Evolutionary conservation across 2,113 vertebrate genomes (phyloP), one percentile per base, ranked within the genome.

Genomic region (Dissostichus mawsoni): DNA sequence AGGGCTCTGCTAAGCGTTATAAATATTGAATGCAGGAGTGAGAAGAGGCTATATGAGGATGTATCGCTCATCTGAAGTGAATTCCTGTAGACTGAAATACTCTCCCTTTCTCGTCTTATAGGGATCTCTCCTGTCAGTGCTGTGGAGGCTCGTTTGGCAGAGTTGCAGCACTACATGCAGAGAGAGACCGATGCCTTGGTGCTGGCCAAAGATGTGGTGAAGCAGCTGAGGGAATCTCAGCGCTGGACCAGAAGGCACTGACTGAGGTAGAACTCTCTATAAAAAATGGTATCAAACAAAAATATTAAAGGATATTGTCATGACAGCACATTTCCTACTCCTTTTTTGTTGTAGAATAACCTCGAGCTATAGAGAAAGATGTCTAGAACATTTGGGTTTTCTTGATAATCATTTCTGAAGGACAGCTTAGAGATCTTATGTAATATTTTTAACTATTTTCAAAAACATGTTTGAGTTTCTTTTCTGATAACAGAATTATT

Each of bases 181-280:
- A 90, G 89, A 50, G 93, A 94, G 65, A 68, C 72, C 0, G 91
- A 93, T 13, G 85, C 76, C 0, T 9, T 91, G 84, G 63, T 53
- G 45, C 61, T 91, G 83, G 92, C 91, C 84, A 81, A 78, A 57
- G 93, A 94, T 11, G 86, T 92, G 76, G 88, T 92, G 50, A 87
- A 80, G 65, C 87, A 92, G 74, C 83, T 92, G 74, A 91, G n/a
- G 92, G 72, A 10, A 90, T 91, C 59, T 83, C 92, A 1, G 71
- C 89, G 0, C 84, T 91, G 79, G 91, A 93, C 73, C 92, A 86
- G 66, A 81, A 84, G 50, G 85, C 93, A 0, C 82, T 90, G 62
- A 55, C 74, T 18, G 93, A 93, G 81, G 93, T 93, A 9, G 17
- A 47, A 17, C 11, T 63, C 23, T 23, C 12, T 9, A 4, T 12